These are phyloP conservation scores for Xanthorhoe designata DNA, from an alignment of 2,888 invertebrate genomes.

Conservation along the genomic window DNA sequence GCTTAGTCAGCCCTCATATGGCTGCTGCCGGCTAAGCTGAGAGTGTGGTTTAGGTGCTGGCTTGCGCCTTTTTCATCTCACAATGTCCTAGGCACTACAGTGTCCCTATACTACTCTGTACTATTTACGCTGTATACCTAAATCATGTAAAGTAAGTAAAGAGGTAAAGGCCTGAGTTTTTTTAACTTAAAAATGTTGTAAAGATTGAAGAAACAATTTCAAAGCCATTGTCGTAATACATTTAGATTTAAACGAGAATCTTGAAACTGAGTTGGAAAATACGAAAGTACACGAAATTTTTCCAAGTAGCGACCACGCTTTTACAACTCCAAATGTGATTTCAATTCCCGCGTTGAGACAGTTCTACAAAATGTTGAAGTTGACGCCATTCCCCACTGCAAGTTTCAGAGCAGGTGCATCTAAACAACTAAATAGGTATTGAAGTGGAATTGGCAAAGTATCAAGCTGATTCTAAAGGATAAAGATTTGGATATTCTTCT, in stretches of 20 bases:
- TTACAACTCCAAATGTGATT: slow-evolving; percentile 4
- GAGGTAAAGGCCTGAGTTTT: too few relatives aligned
- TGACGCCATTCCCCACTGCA: slow-evolving; percentile 20
- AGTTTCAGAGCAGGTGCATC: slow-evolving; percentile 32
- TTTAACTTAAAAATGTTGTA: too few relatives aligned
- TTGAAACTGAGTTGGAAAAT: background rate
- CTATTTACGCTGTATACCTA: too few relatives aligned
- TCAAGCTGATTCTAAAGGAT: background rate
- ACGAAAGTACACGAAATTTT: background rate
- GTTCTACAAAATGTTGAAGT: slow-evolving; percentile 17
- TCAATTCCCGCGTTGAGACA: slow-evolving; percentile 7
- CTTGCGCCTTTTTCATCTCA: too few relatives aligned
- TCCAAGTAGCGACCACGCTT: background rate
- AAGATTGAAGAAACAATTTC: too few relatives aligned
- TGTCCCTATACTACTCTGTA: too few relatives aligned
- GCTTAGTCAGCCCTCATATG: too few relatives aligned
- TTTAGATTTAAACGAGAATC: background rate
- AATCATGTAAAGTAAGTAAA: too few relatives aligned
- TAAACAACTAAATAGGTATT: slow-evolving; percentile 26
- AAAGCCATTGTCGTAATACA: too few relatives aligned
- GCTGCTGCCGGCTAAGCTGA: too few relatives aligned
- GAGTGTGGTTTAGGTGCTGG: too few relatives aligned
- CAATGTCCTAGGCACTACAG: too few relatives aligned
- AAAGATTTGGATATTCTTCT: background rate
- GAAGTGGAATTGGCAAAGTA: slow-evolving; percentile 24